Base-by-base conservation (phyloP, 2,797 vertebrate genomes). In the Schizothorax lantsangensis region DNA sequence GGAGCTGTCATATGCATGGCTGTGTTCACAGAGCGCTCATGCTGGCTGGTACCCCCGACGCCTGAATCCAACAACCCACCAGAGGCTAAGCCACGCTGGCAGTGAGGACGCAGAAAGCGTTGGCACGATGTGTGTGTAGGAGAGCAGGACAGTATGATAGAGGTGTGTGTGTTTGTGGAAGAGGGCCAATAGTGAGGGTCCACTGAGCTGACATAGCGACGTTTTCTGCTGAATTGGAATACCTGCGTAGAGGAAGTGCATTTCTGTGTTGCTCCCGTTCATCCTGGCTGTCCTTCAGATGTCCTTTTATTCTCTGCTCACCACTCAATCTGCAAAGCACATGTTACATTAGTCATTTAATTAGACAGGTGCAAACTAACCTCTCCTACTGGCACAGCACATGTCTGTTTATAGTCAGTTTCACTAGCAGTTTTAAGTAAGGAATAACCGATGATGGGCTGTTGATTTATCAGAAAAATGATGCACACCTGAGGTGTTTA, bases 1-100 rank as follows among this genome's bases (percentile, higher is more conserved):
- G 80, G 79, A 89, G 87, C 91, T 86, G 69, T 90, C 88, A 89
- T 89, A 89, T 87, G 88, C 85, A 89, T 79, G 74, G 78, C 79
- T 83, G 78, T 88, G 88, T 84, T 88, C 84, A 79, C 84, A 73
- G 52, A 14, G 62, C 40, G 80, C 83, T 84, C 78, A 66, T 78
- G 83, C 85, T 89, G 90, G 72, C 87, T 77, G 49, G 38, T 68
- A 47, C 81, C 80, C 86, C 19, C 1, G 75, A 84, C 38, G 43
- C 73, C 85, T 72, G 84, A 89, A 87, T 89, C 87, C 87, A 88
- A 83, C 54, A 62, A 77, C 87, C 62, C 84, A 82, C 85, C 81
- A 88, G 88, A 85, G 84, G 78, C 81, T 79, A 21, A 86, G 79
- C 57, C 88, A 84, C 54, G 79, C 79, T 85, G 71, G 85, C 84